Base-by-base conservation (phyloP, 1,140 invertebrate genomes). In the Drosophila persimilis region DNA sequence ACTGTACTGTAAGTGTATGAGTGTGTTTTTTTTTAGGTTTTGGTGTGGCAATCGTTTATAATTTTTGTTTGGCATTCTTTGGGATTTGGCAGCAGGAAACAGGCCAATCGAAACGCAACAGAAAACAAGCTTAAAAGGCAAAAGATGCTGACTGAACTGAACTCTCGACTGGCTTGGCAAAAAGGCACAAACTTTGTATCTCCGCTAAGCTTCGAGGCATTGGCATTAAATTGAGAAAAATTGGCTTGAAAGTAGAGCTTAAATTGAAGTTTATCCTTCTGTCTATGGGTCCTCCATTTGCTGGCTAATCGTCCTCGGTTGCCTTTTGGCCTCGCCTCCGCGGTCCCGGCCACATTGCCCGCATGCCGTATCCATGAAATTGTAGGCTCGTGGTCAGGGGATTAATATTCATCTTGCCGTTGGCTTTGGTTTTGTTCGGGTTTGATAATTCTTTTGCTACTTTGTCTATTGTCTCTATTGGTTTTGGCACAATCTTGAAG, bases 361-460 rank as follows among this genome's bases (percentile, higher is more conserved):
- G 48, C 69, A 46, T 58, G 78, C 61, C 89, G 84, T 90, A 89
- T 77, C 39, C 86, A 90, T 80, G 90, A 90, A 90, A 90, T 90
- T 90, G 90, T 90, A 90, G 75, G 78, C 89, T 88, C 79, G 81
- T 89, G 89, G 80, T 90, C 89, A 90, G 90, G 89, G 88, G 80
- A 90, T 90, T 90, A 89, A 77, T 61, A 76, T 71, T 65, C 55
- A 31, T 54, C 58, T 72, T 70, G 44, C 47, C 26, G 43, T 50
- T 20, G 8, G n/a, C 9, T 31, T 20, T 50, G 31, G 31, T 5
- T 39, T 39, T 0, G 1, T 39, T 39, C 9, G 9, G 29, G 29
- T 31, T 2, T 31, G 29, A 31, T 31, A 31, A 31, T 13, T 39
- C 35, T 13, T 1, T 39, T 13, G 35, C 35, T 39, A 31, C 7